Evolutionary conservation across 1,140 invertebrate species (phyloP), one percentile per base, ranked within the genome.

Genomic region (Stegodyphus dumicola): DNA sequence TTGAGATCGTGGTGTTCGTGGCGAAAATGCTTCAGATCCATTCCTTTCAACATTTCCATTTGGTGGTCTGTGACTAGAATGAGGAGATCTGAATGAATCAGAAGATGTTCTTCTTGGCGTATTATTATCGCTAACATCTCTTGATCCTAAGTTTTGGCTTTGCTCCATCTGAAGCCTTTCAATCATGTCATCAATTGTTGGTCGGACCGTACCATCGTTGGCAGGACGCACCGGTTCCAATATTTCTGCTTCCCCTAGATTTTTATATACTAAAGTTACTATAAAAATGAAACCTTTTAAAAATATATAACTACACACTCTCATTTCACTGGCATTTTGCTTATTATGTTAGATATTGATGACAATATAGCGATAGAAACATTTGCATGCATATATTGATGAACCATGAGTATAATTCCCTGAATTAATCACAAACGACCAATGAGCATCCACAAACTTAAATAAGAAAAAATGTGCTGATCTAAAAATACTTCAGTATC

Each of bases 171-270:
- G 94, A 66, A 96, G 90, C 18, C 93, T 93, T 86, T 94, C 92
- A 73, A 95, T 95, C 91, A 95, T 92, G 76, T 93, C 91, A 89
- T 95, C 95, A 76, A 95, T 94, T 77, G 94, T 94, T 0, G 93
- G 94, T 81, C 94, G 91, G 53, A 92, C 91, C 86, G 15, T 7
- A 51, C 53, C 79, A 52, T 88, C 84, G 70, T 88, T 88, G 7
- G 77, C 75, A 70, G 71, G 78, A 10, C 84, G 80, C 17, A 87
- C 93, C 88, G 90, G 88, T 66, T 90, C 90, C 7, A 91, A 85
- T 17, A 91, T 89, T 85, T 91, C 90, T 53, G 90, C 89, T 53
- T 90, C 89, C 56, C 90, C 90, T 91, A 66, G 85, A 67, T n/a
- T 33, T 33, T 33, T 33, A 33, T 33, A 33, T 3, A 33, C 33